These are phyloP conservation scores for Pseudotriccus pelzelni DNA, from an alignment of 2,797 vertebrate species.

Conservation along the genomic window DNA sequence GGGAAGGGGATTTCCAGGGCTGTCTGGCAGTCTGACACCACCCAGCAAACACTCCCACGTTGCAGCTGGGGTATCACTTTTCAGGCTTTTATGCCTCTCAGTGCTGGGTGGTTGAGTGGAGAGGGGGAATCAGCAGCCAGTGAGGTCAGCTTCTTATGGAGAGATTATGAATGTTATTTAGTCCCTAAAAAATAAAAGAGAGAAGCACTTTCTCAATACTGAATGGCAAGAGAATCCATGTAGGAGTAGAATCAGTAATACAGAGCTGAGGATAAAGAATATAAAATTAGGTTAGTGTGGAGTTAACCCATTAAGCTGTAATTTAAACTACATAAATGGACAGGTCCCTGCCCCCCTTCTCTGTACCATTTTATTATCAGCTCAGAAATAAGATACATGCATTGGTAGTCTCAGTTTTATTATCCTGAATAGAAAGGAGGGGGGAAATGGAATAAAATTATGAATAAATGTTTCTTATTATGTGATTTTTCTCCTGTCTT, in stretches of 20 bases:
- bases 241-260: background rate
- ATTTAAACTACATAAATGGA: slow-evolving; percentile 18
- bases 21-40: background rate
- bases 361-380: background rate
- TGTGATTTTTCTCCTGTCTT: background rate
- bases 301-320: slow-evolving; percentile 15
- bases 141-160: background rate
- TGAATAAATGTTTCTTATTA: background rate
- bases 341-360: background rate
- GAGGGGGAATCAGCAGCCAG: background rate
- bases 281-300: slow-evolving; percentile 6
- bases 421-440: background rate
- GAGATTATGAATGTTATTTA: background rate
- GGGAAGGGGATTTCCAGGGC: background rate
- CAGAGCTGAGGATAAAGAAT: background rate
- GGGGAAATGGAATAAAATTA: background rate
- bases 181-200: background rate
- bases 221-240: background rate
- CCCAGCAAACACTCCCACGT: background rate
- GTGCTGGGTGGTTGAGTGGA: background rate
- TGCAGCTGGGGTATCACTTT: background rate
- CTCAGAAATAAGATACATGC: background rate
- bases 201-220: background rate
- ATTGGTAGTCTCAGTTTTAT: background rate
- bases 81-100: background rate